Evolutionary conservation across 2,888 invertebrate species (phyloP).

Genomic region (Idaea dimidiata): DNA sequence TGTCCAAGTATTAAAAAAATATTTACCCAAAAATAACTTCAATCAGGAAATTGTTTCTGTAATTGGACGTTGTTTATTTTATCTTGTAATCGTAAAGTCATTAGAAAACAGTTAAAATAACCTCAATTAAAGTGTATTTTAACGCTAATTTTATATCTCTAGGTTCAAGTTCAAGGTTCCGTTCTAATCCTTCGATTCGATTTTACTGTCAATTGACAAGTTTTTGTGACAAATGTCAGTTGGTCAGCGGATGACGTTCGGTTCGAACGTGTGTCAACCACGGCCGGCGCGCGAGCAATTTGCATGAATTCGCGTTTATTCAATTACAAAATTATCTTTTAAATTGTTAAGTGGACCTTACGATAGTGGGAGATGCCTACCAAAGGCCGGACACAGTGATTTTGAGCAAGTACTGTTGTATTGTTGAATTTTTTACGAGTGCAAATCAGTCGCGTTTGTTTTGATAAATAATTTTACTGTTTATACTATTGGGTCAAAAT

Average conservation of each 20-base stretch:
- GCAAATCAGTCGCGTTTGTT: constrained; percentile 42
- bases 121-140: constrained; percentile 1
- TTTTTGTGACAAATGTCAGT: constrained; percentile 57
- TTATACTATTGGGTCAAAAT: constrained; percentile 49
- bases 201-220: constrained; percentile 53
- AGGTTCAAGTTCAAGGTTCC: constrained; percentile 66
- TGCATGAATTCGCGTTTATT: constrained; percentile 71
- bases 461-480: constrained; percentile 54
- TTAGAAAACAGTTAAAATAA: constrained; percentile 7
- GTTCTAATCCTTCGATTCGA: constrained; percentile 32
- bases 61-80: neutral
- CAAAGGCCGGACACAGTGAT: constrained; percentile 50
- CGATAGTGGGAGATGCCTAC: constrained; percentile 52
- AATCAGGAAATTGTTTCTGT: neutral
- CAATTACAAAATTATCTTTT: constrained; percentile 69
- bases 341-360: constrained; percentile 47
- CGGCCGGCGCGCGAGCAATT: constrained; percentile 60
- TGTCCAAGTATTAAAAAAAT: neutral
- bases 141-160: constrained; percentile 13
- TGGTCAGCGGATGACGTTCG: constrained; percentile 60
- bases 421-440: constrained; percentile 40
- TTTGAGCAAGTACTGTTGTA: constrained; percentile 41
- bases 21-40: neutral
- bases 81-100: neutral
- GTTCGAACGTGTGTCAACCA: constrained; percentile 57